Conservation (phyloP, 2,888 invertebrate species). For the Syrista parreyssii region DNA sequence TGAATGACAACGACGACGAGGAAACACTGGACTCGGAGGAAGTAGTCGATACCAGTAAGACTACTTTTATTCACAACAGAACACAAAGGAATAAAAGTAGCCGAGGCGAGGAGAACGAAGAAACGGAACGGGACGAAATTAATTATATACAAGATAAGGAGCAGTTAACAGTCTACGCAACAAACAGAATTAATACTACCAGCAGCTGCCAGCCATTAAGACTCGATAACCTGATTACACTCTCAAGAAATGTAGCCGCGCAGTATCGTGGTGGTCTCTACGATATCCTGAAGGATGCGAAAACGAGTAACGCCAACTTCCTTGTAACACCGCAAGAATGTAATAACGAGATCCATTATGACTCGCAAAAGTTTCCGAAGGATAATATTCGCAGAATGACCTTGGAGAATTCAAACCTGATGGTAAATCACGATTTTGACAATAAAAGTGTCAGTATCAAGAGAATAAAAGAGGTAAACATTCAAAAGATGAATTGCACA, state of each 20-base stretch:
- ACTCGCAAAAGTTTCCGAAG: conserved; percentile 71
- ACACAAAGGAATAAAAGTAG: conserved; percentile 33
- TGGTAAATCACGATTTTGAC: conserved; percentile 65
- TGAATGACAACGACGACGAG: conserved; percentile 51
- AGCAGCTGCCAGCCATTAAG: conserved; percentile 36
- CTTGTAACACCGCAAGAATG: conserved; percentile 61
- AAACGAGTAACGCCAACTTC: conserved; percentile 72
- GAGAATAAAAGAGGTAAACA: conserved; percentile 68
- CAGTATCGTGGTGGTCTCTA: conserved; percentile 61
- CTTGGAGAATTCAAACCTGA: conserved; percentile 64
- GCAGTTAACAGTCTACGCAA: too few species aligned
- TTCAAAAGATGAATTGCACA: conserved; percentile 52
- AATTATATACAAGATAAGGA: too few species aligned
- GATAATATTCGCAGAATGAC: conserved; percentile 66
- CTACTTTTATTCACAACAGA: conserved; percentile 54
- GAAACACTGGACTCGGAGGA: conserved; percentile 59
- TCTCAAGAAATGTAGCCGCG: conserved; percentile 48
- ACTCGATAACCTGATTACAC: conserved; percentile 35
- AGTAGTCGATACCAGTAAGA: conserved; percentile 50
- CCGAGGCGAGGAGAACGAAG: too few species aligned
- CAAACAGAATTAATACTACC: conserved; percentile 6
- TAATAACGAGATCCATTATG: conserved; percentile 68
- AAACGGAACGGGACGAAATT: too few species aligned
- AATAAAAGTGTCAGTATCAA: conserved; percentile 64
- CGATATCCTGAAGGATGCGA: conserved; percentile 71